Conservation (phyloP, 2,888 invertebrate species). For the Drosophila yooni region DNA sequence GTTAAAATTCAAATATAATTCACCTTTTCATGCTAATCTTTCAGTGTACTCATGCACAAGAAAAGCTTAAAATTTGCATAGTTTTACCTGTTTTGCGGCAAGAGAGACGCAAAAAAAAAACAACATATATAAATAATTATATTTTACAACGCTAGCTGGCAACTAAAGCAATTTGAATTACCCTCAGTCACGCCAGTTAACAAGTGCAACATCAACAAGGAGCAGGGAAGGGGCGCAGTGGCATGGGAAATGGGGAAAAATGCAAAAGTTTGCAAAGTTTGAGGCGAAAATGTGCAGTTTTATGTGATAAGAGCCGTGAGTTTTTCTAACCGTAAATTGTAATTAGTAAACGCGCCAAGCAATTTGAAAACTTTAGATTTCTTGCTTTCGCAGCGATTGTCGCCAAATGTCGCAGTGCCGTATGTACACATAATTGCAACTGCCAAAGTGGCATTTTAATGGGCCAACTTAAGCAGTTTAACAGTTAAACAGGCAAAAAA, state of each 20-base stretch:
- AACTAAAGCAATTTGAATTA: constrained; percentile 68
- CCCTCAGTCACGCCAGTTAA: constrained; percentile 71
- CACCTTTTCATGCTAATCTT: not conserved
- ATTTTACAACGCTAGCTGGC: constrained; percentile 42
- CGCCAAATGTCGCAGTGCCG: constrained; percentile 49
- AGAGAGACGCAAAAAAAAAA: constrained; percentile 7
- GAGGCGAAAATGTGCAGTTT: constrained; percentile 47
- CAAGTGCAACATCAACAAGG: constrained; percentile 44
- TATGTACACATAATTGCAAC: constrained; percentile 17
- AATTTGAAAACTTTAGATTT: constrained; percentile 57
- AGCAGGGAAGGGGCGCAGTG: not conserved
- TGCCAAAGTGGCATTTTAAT: constrained; percentile 32
- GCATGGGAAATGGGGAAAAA: constrained; percentile 41
- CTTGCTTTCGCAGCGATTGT: constrained; percentile 17
- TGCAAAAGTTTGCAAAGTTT: constrained; percentile 56
- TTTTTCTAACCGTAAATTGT: constrained; percentile 62
- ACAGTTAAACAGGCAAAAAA: not conserved
- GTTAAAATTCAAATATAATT: not conserved
- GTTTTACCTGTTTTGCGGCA: constrained; percentile 23
- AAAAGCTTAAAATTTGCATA: constrained; percentile 42
- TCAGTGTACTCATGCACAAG: constrained; percentile 1
- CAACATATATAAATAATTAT: constrained; percentile 54
- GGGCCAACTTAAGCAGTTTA: not conserved
- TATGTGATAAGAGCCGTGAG: constrained; percentile 56
- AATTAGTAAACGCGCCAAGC: constrained; percentile 68